Evolutionary conservation across 2,113 vertebrate species (phyloP), one percentile per base, ranked within the genome.

Genomic region (Casuarius casuarius): DNA sequence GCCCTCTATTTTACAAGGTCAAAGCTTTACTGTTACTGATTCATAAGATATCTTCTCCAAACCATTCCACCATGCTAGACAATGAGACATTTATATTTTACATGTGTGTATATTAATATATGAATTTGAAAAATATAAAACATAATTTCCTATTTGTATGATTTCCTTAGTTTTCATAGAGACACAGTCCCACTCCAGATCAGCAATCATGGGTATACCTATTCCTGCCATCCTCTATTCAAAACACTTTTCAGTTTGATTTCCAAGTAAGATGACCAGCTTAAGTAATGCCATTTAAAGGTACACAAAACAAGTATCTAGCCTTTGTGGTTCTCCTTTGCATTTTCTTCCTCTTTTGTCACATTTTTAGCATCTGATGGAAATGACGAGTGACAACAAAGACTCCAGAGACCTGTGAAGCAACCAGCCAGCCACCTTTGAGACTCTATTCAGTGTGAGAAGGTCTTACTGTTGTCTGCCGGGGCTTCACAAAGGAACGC

Each of bases 261-360:
- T 80, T 92, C 70, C 79, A 95, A 92, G 65, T 92, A 87, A 91
- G 25, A 12, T 73, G 73, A 79, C 65, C 75, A 89, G 26, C 42
- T 96, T 86, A 94, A 95, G 68, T 82, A 95, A 95, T 72, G 61
- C 44, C 84, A 95, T 73, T 97, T 92, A 97, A 94, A 91, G 58
- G 23, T 52, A 91, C 92, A 96, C 31, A 80, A 93, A 97, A 68
- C 59, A 82, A 96, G n/a, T 77, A 72, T 7, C 9, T n/a, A 83
- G 74, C 77, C 87, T 35, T 59, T 91, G 68, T 85, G 28, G 72
- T 81, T 96, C 65, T 95, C 72, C 67, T 92, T 95, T 93, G 76
- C 49, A 81, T 65, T 90, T 96, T 95, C 68, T 93, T 63, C 85
- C 82, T 92, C 84, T 95, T 89, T 61, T 58, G 65, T 90, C 81